phyloP scores from a whole-genome alignment of 2,797 vertebrate species.

The Gastrophryne carolinensis region DNA sequence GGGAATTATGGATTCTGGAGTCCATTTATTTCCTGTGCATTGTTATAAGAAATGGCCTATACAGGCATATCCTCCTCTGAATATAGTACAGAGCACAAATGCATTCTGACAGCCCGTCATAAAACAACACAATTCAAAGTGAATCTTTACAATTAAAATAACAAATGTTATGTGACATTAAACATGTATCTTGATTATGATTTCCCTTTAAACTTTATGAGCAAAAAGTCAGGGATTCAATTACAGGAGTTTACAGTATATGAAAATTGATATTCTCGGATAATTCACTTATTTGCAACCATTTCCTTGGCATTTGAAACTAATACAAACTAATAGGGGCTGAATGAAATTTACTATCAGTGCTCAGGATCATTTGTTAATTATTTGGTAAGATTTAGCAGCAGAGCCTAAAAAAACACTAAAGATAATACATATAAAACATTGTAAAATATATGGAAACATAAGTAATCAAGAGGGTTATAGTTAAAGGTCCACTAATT shows the following conservation, averaged over 20 bases:
- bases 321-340: slow-evolving; percentile 16
- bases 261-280: slow-evolving; percentile 34
- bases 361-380: background rate
- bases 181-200: background rate
- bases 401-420: background rate
- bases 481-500: no score
- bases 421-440: no score
- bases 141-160: background rate
- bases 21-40: no score
- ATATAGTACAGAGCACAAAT: no score
- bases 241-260: slow-evolving; percentile 23
- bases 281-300: slow-evolving; percentile 33
- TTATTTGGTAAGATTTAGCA: slow-evolving; percentile 21
- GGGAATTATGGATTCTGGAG: no score
- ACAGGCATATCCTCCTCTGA: no score
- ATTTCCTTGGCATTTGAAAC: slow-evolving; percentile 26
- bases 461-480: no score
- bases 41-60: no score
- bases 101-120: background rate
- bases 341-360: slow-evolving; percentile 38
- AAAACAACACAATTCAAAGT: background rate
- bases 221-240: slow-evolving; percentile 14
- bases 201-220: slow-evolving; percentile 8
- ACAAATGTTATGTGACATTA: background rate
- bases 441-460: no score